These are phyloP conservation scores for Eunapius fragilis DNA, from an alignment of 37 sponge, comb jelly and placozoan genomes.

Conservation along the genomic window DNA sequence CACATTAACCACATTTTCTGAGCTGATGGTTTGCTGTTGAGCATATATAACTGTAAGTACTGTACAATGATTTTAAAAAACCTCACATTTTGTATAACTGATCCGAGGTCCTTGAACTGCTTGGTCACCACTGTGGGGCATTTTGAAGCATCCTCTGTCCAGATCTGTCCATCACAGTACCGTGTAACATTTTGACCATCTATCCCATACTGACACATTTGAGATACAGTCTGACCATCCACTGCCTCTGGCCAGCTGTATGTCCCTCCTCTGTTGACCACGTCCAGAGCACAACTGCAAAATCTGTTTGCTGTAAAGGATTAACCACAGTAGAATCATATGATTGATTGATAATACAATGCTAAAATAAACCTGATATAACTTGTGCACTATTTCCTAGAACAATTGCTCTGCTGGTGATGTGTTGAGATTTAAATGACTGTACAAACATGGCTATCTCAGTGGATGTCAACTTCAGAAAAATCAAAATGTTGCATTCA, in stretches of 20 bases:
- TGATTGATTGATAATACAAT: no score
- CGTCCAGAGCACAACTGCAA: conserved; percentile 9
- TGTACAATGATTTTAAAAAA: background rate
- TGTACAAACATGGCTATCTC: background rate
- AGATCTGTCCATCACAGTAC: background rate
- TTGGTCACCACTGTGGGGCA: conserved; percentile 19
- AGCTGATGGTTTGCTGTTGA: background rate
- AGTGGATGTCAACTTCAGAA: background rate
- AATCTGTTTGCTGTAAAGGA: conserved; percentile 26
- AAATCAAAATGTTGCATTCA: background rate
- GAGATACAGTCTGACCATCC: background rate
- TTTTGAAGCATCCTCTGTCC: background rate
- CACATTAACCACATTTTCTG: background rate
- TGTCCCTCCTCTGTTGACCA: background rate
- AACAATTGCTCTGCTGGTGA: background rate
- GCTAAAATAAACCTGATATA: background rate
- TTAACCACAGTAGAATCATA: background rate
- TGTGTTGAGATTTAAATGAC: background rate
- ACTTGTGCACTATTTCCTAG: background rate
- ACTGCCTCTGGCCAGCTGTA: conserved; percentile 43
- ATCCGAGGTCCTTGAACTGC: background rate
- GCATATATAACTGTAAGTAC: background rate
- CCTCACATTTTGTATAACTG: background rate
- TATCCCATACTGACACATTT: background rate
- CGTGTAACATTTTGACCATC: background rate